These are phyloP conservation scores for Monomorium pharaonis DNA, from an alignment of 1,140 invertebrate genomes.

Conservation along the genomic window DNA sequence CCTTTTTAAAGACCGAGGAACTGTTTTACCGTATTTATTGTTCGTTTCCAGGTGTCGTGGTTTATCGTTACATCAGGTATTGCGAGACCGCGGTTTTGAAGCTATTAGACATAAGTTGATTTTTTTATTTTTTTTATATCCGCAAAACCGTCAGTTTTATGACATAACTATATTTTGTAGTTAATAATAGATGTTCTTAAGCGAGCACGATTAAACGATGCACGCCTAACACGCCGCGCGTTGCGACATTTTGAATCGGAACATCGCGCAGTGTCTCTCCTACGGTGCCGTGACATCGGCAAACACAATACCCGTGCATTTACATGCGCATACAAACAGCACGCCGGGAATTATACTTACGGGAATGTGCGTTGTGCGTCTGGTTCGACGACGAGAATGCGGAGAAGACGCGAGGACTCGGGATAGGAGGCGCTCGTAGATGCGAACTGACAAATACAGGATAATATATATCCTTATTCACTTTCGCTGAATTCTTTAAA, in stretches of 20 bases:
- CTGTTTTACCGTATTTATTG: no score
- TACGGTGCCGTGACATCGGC: slow-evolving; percentile 68
- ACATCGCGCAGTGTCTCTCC: slow-evolving; percentile 34
- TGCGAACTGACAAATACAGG: slow-evolving; percentile 68
- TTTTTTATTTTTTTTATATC: neutral
- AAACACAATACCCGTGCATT: slow-evolving; percentile 79
- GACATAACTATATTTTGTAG: neutral
- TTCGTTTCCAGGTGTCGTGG: neutral
- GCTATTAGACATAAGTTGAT: neutral
- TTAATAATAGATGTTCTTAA: neutral
- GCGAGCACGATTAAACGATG: neutral
- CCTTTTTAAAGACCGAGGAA: neutral
- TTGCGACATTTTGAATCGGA: slow-evolving; percentile 34
- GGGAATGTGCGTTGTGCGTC: slow-evolving; percentile 63
- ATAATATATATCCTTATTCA: slow-evolving; percentile 61
- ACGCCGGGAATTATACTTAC: slow-evolving; percentile 76
- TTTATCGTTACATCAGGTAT: neutral
- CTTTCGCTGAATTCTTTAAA: slow-evolving; percentile 29
- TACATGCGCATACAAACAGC: slow-evolving; percentile 80
- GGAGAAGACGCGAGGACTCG: slow-evolving; percentile 32
- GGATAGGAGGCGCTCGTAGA: slow-evolving; percentile 51
- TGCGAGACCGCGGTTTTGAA: neutral
- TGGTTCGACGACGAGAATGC: neutral
- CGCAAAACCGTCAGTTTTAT: neutral
- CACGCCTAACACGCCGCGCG: neutral